Percentiles rank a stretch among this genome's conserved stretches.
These are phyloP conservation scores for Phrynosoma platyrhinos DNA, from an alignment of 2,113 vertebrate genomes.

Conservation along the genomic window DNA sequence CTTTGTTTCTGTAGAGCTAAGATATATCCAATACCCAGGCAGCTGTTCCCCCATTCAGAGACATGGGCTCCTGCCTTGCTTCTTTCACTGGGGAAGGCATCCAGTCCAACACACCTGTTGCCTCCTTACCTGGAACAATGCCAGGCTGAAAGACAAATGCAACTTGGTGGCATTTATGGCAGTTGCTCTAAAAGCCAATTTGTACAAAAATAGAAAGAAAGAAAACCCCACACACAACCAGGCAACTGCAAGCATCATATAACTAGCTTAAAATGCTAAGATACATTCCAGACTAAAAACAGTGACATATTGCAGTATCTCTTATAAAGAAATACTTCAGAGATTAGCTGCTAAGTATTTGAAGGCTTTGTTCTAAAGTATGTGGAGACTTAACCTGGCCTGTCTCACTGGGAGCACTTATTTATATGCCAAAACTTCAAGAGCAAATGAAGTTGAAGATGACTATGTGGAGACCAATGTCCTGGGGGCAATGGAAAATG, in stretches of 20 bases:
- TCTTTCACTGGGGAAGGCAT: neutral
- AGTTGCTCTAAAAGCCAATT: constrained; percentile 3
- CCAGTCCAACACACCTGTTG: constrained; percentile 3
- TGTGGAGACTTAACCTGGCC: neutral
- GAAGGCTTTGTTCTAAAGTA: neutral
- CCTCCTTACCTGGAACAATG: neutral
- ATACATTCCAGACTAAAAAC: constrained; percentile 7
- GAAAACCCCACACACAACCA: neutral
- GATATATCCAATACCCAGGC: neutral
- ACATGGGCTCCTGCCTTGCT: neutral
- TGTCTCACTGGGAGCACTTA: neutral
- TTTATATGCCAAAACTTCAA: neutral
- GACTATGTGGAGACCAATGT: neutral
- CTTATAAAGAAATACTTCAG: neutral
- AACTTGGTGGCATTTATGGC: neutral
- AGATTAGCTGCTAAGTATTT: constrained; percentile 11
- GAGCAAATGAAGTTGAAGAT: neutral
- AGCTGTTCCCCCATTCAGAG: neutral
- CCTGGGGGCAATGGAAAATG: neutral
- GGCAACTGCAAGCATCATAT: constrained; percentile 7
- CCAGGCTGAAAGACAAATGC: neutral
- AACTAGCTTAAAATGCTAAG: neutral
- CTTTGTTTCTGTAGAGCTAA: neutral
- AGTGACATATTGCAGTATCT: neutral
- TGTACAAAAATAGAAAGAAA: neutral